Conservation (phyloP, 2,888 invertebrate genomes). For the Neoitamus cyanurus region DNA sequence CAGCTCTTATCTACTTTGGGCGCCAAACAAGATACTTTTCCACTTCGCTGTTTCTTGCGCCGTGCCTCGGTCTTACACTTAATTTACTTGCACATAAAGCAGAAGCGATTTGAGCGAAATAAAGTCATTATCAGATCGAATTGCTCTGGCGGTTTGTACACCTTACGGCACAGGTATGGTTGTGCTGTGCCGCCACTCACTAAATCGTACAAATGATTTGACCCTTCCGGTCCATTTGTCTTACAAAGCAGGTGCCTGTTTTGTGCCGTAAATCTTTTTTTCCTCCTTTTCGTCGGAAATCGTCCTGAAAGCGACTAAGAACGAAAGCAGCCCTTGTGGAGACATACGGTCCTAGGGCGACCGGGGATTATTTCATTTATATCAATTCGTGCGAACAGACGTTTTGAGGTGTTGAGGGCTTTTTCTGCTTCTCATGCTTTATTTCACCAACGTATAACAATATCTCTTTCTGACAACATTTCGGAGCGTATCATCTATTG, state of each 20-base stretch:
- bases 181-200: slow-evolving; percentile 8
- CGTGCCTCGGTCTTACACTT: slow-evolving; percentile 6
- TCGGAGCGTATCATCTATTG: neutral
- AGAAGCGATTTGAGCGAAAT: slow-evolving; percentile 35
- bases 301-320: neutral
- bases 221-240: slow-evolving; percentile 44
- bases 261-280: neutral
- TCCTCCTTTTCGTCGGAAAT: neutral
- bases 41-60: neutral
- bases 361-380: slow-evolving; percentile 5
- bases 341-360: neutral
- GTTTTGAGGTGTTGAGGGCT: neutral
- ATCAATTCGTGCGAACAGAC: neutral
- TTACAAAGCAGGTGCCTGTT: slow-evolving; percentile 32
- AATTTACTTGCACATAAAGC: slow-evolving; percentile 35
- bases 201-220: slow-evolving; percentile 41
- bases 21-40: slow-evolving; percentile 30
- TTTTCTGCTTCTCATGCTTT: neutral
- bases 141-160: neutral
- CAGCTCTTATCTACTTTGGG: slow-evolving; percentile 26
- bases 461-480: neutral
- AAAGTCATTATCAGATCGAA: slow-evolving; percentile 40
- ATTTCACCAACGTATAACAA: neutral
- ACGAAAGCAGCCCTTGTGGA: neutral
- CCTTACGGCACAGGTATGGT: neutral